phyloP scores from a whole-genome alignment of 2,888 invertebrate genomes.

The Aelia acuminata region DNA sequence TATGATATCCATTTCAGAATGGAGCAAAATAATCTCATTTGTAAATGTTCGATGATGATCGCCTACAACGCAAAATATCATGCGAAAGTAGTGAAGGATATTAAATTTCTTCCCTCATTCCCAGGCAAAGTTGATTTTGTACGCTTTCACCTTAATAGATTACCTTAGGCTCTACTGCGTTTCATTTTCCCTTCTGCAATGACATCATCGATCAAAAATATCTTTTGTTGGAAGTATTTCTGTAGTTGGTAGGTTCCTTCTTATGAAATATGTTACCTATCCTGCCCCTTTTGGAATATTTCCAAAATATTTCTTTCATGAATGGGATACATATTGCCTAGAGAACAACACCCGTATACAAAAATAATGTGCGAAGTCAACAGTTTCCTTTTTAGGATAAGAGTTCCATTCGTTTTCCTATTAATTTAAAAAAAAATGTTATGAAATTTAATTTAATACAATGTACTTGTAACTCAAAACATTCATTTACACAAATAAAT shows the following conservation, averaged over 20 bases:
- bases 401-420: no score
- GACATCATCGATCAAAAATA: neutral
- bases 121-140: neutral
- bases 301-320: neutral
- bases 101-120: constrained; percentile 34
- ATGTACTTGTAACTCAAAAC: no score
- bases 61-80: neutral
- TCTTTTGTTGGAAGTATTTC: neutral
- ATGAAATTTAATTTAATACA: no score
- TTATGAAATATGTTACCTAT: neutral
- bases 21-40: neutral
- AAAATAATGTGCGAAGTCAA: neutral
- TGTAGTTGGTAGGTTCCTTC: neutral
- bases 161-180: neutral
- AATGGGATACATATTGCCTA: neutral
- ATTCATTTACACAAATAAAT: no score
- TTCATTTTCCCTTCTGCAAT: neutral
- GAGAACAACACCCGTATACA: neutral
- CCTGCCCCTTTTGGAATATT: neutral
- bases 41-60: neutral
- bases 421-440: no score
- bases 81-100: constrained; percentile 11
- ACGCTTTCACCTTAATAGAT: constrained; percentile 1
- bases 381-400: neutral
- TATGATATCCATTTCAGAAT: neutral